Evolutionary conservation across 2,888 invertebrate species (phyloP), one percentile per base, ranked within the genome.

Genomic region (Lasioglossum lativentre): DNA sequence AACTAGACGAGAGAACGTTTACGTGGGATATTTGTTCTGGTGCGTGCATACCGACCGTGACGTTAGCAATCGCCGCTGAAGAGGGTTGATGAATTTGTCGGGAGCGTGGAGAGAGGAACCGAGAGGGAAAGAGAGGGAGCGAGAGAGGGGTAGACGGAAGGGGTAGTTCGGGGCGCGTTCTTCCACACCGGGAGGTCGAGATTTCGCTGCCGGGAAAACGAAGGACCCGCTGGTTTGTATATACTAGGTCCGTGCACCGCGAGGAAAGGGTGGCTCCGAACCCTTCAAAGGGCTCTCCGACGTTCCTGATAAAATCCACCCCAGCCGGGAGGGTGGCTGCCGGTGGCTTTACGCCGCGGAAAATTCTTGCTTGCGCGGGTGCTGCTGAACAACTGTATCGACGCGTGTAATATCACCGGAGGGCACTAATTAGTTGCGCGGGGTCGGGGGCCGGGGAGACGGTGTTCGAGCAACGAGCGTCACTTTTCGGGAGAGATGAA

Each of bases 231-330:
- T 71, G 72, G 68, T 79, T 75, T 85, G 85, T 79, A 47, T 79
- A 71, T 85, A 85, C 66, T n/a, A 80, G 47, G 75, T 63, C 75
- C 68, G 81, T 66, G 76, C 38, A 73, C 70, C 72, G 75, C 38
- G 74, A 77, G 82, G 76, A 83, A 90, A 80, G 89, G 83, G 83
- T 85, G 80, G 75, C 82, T 75, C 63, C 80, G 47, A 42, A 47
- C 80, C 75, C 82, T 87, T 83, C 84, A 90, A 90, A 90, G 87
- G 86, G 71, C 77, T 87, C 85, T 85, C 84, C 79, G 85, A 71
- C 82, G 90, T 89, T 90, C 75, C 85, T 90, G 84, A 89, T 89
- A 87, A 89, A 90, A 90, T 90, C 82, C 86, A 85, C 84, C 85
- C 87, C 82, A 78, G 77, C n/a, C 27, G 42, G 78, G 68, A 79